phyloP scores from a whole-genome alignment of 1,140 invertebrate species.

The Propsilocerus akamusi region DNA sequence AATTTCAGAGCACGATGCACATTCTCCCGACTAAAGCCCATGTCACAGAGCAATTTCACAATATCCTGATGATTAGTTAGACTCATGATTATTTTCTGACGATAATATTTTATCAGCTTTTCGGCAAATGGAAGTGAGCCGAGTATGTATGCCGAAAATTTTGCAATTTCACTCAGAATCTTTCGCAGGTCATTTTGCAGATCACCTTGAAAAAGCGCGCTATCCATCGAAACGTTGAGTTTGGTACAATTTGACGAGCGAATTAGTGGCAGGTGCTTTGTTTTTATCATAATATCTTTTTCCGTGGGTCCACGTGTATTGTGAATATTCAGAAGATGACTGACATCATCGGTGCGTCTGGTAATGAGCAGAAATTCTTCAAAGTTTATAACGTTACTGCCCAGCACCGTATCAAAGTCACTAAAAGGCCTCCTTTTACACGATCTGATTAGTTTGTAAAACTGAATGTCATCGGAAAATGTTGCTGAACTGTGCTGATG shows the following conservation, averaged over 20 bases:
- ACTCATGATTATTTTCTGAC: slow-evolving; percentile 19
- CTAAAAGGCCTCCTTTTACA: not conserved
- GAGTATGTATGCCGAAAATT: slow-evolving; percentile 19
- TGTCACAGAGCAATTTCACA: slow-evolving; percentile 20
- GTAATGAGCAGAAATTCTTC: not conserved
- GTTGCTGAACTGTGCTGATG: not conserved
- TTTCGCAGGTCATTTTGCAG: slow-evolving; percentile 23
- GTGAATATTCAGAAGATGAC: not conserved
- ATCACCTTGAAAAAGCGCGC: not conserved
- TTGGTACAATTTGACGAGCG: not conserved
- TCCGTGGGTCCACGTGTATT: not conserved
- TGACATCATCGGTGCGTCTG: not conserved
- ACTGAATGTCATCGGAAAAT: not conserved
- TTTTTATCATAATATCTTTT: not conserved
- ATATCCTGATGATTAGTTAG: slow-evolving; percentile 19
- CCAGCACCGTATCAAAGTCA: not conserved
- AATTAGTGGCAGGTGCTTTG: not conserved
- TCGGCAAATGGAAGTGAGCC: slow-evolving; percentile 20
- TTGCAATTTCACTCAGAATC: slow-evolving; percentile 20
- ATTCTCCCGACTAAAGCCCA: slow-evolving; percentile 19
- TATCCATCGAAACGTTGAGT: not conserved
- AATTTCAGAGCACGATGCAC: slow-evolving; percentile 17
- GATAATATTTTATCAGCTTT: slow-evolving; percentile 20
- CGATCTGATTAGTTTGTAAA: not conserved
- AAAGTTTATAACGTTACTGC: not conserved